Conservation (phyloP, 2,113 vertebrate genomes). For the Apus apus region DNA sequence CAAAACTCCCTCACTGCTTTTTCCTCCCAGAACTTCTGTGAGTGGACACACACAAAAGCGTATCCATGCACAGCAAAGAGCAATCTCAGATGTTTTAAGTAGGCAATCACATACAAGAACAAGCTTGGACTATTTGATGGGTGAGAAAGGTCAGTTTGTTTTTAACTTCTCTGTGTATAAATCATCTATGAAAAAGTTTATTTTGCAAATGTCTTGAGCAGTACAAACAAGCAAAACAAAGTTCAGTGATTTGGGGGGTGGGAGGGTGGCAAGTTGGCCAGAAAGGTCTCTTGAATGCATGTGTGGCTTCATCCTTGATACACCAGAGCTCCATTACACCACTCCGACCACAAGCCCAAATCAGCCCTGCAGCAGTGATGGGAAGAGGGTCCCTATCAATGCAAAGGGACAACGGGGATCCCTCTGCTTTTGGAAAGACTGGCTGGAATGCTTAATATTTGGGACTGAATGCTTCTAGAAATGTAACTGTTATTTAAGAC, state of each 20-base stretch:
- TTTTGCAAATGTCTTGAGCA: constrained; percentile 43
- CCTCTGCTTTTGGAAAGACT: not conserved
- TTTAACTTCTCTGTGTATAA: constrained; percentile 54
- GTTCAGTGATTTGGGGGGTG: not conserved
- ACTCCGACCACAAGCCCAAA: not conserved
- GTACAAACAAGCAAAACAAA: constrained; percentile 53
- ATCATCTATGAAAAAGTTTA: constrained; percentile 42
- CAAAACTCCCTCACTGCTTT: constrained; percentile 13
- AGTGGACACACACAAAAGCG: not conserved
- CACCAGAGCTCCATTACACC: not conserved
- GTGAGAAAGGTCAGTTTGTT: constrained; percentile 65
- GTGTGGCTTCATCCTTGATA: not conserved
- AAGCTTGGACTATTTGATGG: constrained; percentile 47
- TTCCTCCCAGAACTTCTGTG: not conserved
- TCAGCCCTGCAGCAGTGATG: not conserved
- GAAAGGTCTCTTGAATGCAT: not conserved
- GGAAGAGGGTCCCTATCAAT: not conserved
- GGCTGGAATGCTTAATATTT: not conserved
- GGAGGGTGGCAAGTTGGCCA: not conserved
- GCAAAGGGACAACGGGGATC: not conserved
- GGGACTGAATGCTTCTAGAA: not conserved
- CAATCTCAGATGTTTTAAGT: constrained; percentile 27
- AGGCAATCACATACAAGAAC: not conserved
- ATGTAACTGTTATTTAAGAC: not conserved
- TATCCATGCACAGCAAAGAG: constrained; percentile 24